Evolutionary conservation across 2,888 invertebrate species (phyloP).

Genomic region (Lepetodrilus schrolli): DNA sequence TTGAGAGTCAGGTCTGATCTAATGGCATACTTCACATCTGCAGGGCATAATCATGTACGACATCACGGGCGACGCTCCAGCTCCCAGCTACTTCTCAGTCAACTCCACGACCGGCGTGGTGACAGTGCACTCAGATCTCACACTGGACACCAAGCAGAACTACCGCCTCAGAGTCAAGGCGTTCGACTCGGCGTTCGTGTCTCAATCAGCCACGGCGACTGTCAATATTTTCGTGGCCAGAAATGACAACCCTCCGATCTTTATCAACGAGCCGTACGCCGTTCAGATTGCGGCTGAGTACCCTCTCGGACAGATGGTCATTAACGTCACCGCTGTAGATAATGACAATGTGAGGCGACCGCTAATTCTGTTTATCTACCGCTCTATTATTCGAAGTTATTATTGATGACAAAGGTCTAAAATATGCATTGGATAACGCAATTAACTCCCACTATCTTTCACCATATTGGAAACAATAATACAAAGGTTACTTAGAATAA

Average conservation of each 20-base stretch:
- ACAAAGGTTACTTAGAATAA: too few relatives aligned
- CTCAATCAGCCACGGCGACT: slow-evolving; percentile 44
- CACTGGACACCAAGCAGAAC: slow-evolving; percentile 43
- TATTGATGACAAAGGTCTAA: too few relatives aligned
- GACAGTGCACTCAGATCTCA: slow-evolving; percentile 42
- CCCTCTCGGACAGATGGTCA: slow-evolving; percentile 79
- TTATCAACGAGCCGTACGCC: slow-evolving; percentile 50
- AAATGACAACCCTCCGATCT: slow-evolving; percentile 58
- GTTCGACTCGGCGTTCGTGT: slow-evolving; percentile 48
- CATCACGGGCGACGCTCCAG: slow-evolving; percentile 52
- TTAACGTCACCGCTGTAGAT: slow-evolving; percentile 78
- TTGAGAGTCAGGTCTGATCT: too few relatives aligned
- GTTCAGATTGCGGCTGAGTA: slow-evolving; percentile 49
- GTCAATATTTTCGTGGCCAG: slow-evolving; percentile 54
- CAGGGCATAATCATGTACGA: slow-evolving; percentile 53
- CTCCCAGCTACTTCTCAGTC: slow-evolving; percentile 55
- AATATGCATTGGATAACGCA: too few relatives aligned
- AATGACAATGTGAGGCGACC: slow-evolving; percentile 53
- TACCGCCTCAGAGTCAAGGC: slow-evolving; percentile 50
- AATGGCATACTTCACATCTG: too few relatives aligned
- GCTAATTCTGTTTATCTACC: too few relatives aligned
- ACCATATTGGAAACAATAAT: too few relatives aligned
- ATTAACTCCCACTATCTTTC: too few relatives aligned
- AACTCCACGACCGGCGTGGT: slow-evolving; percentile 49
- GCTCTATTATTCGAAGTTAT: too few relatives aligned